phyloP scores from a whole-genome alignment of 2,888 invertebrate genomes.

The Cephonodes hylas region DNA sequence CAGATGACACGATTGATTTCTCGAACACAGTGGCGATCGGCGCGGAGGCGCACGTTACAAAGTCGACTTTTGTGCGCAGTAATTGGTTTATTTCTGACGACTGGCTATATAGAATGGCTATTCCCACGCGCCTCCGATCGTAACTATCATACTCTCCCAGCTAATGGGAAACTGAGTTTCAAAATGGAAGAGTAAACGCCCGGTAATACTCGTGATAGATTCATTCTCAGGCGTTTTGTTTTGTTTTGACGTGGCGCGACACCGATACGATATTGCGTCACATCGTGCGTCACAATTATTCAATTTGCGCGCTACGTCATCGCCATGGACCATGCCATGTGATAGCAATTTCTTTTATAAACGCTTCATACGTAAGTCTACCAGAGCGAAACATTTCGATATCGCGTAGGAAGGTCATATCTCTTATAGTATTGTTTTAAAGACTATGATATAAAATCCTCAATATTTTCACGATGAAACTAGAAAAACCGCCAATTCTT shows the following conservation, averaged over 20 bases:
- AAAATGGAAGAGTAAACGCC: conserved; percentile 22
- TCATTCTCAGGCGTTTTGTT: not conserved
- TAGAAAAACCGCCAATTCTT: too few species aligned
- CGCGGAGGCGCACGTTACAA: conserved; percentile 4
- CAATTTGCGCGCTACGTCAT: not conserved
- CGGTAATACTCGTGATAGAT: not conserved
- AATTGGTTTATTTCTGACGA: conserved; percentile 34
- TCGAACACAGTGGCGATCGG: not conserved
- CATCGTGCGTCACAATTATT: conserved; percentile 7
- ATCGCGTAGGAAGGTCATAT: too few species aligned
- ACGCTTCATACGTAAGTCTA: not conserved
- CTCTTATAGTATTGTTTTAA: too few species aligned
- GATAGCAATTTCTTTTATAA: not conserved
- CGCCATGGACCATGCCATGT: not conserved
- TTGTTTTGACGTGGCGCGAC: not conserved
- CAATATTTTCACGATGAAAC: too few species aligned
- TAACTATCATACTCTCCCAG: conserved; percentile 33
- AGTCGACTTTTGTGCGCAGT: conserved; percentile 30
- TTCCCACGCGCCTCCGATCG: conserved; percentile 35
- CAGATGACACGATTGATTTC: conserved; percentile 2
- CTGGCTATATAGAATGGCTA: conserved; percentile 22
- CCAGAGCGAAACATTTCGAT: too few species aligned
- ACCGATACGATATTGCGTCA: not conserved
- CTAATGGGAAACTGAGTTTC: conserved; percentile 26
- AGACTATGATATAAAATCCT: too few species aligned